These are phyloP conservation scores for Cantharis lateralis DNA, from an alignment of 2,888 invertebrate genomes.

Conservation along the genomic window DNA sequence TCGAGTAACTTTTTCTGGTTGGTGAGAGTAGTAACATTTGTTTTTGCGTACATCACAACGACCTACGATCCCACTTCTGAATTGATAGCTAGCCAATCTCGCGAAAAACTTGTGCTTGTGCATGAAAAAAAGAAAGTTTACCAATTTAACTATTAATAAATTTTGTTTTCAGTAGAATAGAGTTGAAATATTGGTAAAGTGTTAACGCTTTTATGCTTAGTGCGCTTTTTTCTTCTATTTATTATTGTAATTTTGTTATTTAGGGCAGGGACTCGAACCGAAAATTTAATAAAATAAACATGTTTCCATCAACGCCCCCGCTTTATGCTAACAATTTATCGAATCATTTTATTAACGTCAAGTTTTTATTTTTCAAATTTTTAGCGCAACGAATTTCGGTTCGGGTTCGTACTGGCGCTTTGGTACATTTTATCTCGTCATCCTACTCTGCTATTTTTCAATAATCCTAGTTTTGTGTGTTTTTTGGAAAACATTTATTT, in stretches of 20 bases:
- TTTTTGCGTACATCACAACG: not conserved
- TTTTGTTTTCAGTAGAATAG: constrained; percentile 35
- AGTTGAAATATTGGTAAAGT: constrained; percentile 37
- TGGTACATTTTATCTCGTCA: constrained; percentile 40
- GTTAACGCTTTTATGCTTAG: constrained; percentile 54
- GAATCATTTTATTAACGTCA: not conserved
- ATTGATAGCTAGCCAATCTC: not conserved
- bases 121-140: constrained; percentile 39
- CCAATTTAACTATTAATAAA: constrained; percentile 35
- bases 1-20: not conserved
- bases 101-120: constrained; percentile 46
- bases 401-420: constrained; percentile 55
- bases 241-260: constrained; percentile 30
- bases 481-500: not conserved
- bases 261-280: constrained; percentile 57
- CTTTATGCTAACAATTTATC: constrained; percentile 14
- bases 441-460: constrained; percentile 21
- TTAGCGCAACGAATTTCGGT: constrained; percentile 47
- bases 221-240: constrained; percentile 51
- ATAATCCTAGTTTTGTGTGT: constrained; percentile 23
- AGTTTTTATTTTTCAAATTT: not conserved
- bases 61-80: not conserved
- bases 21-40: not conserved
- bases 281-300: constrained; percentile 40
- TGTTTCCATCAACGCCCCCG: constrained; percentile 11